A percentile compares a stretch with the other conserved stretches of the same genome.
phyloP scores from a whole-genome alignment of 2,113 vertebrate species.

The Recurvirostra avosetta region DNA sequence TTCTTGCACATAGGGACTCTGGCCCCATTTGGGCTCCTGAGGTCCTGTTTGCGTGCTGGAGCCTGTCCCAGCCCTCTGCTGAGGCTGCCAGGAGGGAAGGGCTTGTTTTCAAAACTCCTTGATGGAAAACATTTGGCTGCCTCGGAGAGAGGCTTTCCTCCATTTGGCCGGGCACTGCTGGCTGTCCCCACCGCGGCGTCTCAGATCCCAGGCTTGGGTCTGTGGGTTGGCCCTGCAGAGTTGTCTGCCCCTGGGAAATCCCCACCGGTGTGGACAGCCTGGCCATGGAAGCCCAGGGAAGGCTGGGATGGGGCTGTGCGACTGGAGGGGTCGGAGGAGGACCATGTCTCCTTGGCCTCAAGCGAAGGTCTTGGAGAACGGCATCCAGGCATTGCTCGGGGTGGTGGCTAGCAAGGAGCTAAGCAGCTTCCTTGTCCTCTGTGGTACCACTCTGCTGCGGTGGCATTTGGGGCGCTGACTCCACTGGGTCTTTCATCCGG shows the following conservation, averaged over 20 bases:
- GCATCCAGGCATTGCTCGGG: accelerated
- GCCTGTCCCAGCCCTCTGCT: background rate
- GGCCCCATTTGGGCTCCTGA: background rate
- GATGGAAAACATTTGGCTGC: background rate
- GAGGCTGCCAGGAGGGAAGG: background rate
- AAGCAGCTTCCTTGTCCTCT: background rate
- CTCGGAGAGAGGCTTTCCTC: background rate
- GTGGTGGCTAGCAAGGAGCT: background rate
- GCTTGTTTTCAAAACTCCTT: background rate
- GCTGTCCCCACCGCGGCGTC: accelerated
- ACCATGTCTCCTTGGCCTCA: background rate
- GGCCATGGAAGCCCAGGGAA: background rate
- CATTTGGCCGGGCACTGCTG: accelerated
- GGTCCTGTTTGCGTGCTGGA: background rate
- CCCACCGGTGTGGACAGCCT: background rate
- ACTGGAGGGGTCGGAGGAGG: background rate
- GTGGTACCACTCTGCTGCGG: accelerated
- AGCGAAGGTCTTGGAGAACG: accelerated
- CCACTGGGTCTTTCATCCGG: accelerated
- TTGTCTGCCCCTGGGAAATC: background rate
- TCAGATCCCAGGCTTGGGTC: background rate
- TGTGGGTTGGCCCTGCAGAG: too few relatives aligned
- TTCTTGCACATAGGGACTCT: background rate
- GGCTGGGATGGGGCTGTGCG: background rate
- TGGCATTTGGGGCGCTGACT: accelerated